These are phyloP conservation scores for Aricia artaxerxes DNA, from an alignment of 2,888 invertebrate genomes.

Conservation along the genomic window DNA sequence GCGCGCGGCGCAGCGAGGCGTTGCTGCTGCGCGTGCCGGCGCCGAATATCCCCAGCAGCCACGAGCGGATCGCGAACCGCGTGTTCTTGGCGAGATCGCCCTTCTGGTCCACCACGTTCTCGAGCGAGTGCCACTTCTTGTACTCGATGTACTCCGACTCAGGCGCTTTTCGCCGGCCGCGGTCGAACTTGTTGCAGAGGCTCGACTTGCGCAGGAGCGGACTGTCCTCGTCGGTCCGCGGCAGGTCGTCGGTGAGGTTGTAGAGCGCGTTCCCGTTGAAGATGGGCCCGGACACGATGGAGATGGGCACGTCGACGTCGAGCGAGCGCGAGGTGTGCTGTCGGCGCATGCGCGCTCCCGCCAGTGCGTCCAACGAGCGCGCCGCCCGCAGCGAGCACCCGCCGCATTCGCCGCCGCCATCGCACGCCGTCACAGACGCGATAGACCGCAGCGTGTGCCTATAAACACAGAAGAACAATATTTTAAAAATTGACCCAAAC, in stretches of 20 bases:
- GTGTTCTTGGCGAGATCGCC: slow-evolving; percentile 78
- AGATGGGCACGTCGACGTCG: slow-evolving; percentile 57
- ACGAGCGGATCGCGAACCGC: slow-evolving; percentile 84
- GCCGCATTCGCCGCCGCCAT: slow-evolving; percentile 38
- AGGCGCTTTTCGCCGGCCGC: slow-evolving; percentile 63
- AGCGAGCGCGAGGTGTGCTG: slow-evolving; percentile 63
- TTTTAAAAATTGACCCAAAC: too few relatives aligned
- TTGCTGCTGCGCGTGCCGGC: slow-evolving; percentile 85
- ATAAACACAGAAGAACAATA: slow-evolving; percentile 35
- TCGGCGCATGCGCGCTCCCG: slow-evolving; percentile 55
- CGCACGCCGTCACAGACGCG: slow-evolving; percentile 82
- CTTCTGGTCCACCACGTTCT: slow-evolving; percentile 80
- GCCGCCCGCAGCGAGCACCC: slow-evolving; percentile 51
- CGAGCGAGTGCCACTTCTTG: slow-evolving; percentile 90
- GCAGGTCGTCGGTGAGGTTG: slow-evolving; percentile 60
- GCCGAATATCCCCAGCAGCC: slow-evolving; percentile 88
- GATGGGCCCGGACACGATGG: slow-evolving; percentile 65
- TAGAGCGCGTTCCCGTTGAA: slow-evolving; percentile 72
- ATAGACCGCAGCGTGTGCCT: slow-evolving; percentile 83
- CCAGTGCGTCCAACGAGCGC: slow-evolving; percentile 48
- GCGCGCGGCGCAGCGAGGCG: slow-evolving; percentile 66
- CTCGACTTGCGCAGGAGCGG: slow-evolving; percentile 74
- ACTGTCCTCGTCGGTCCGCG: slow-evolving; percentile 63
- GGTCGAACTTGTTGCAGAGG: slow-evolving; percentile 62
- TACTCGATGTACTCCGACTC: slow-evolving; percentile 74